These are phyloP conservation scores for Ifrita kowaldi DNA, from an alignment of 2,113 vertebrate species.

Conservation along the genomic window DNA sequence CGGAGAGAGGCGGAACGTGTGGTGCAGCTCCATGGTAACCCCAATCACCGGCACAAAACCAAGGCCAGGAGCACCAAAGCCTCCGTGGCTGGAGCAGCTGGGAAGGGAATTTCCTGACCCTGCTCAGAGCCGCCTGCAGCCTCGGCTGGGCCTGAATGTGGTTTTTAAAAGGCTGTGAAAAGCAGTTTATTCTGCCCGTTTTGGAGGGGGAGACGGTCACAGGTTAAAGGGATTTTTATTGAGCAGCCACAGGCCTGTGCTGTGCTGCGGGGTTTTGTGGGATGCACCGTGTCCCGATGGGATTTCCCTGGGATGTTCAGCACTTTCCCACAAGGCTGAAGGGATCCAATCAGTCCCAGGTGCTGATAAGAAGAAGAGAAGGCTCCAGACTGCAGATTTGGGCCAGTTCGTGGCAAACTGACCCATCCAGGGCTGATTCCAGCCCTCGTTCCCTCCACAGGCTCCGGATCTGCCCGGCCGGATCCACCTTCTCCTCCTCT, in stretches of 20 bases:
- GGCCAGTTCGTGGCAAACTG: background rate
- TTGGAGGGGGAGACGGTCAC: accelerated
- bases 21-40: background rate
- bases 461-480: background rate
- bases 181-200: background rate
- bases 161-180: background rate
- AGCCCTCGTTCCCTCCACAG: background rate
- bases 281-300: accelerated
- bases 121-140: background rate
- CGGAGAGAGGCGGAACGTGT: background rate
- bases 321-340: background rate
- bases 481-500: background rate
- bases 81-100: background rate
- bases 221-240: background rate
- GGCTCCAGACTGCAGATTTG: background rate
- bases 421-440: background rate
- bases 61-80: background rate
- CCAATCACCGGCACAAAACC: background rate
- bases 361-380: background rate
- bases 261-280: background rate
- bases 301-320: background rate
- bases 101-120: background rate
- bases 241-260: background rate
- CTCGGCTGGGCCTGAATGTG: background rate
- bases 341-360: background rate